Percentiles rank a stretch among this genome's conserved stretches.
Evolutionary conservation across 2,888 invertebrate species (phyloP).

Genomic region (Drosophila mayaguana): DNA sequence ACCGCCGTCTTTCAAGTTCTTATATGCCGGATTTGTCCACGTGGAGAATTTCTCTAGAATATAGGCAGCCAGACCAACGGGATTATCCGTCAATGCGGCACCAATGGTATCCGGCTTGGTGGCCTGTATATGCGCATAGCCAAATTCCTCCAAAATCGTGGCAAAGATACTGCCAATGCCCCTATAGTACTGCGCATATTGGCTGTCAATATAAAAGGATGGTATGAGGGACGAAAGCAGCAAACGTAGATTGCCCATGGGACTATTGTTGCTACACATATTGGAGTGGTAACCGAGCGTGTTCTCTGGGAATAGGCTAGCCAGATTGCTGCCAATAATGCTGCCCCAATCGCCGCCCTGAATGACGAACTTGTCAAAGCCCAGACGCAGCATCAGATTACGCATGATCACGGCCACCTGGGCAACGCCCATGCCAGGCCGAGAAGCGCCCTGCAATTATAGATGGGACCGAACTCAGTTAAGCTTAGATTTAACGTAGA

Average conservation of each 20-base stretch:
- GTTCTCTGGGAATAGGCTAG: constrained; percentile 88
- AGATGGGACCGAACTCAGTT: neutral
- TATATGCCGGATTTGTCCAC: constrained; percentile 88
- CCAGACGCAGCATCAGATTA: constrained; percentile 89
- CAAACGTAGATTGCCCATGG: constrained; percentile 80
- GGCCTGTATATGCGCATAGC: constrained; percentile 91
- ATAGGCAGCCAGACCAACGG: constrained; percentile 94
- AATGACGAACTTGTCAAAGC: constrained; percentile 87
- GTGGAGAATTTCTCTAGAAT: constrained; percentile 94
- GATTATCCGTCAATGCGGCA: constrained; percentile 85
- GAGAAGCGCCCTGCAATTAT: constrained; percentile 71
- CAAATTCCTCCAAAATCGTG: constrained; percentile 85
- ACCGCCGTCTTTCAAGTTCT: constrained; percentile 88
- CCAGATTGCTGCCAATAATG: constrained; percentile 87
- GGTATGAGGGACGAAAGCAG: constrained; percentile 87
- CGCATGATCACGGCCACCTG: constrained; percentile 87
- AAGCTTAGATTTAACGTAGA: neutral
- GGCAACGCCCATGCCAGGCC: constrained; percentile 82
- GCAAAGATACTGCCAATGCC: constrained; percentile 80
- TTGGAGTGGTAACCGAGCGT: constrained; percentile 88
- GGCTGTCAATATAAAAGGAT: constrained; percentile 86
- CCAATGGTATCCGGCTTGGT: constrained; percentile 96
- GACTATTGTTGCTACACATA: constrained; percentile 86
- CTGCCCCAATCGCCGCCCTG: constrained; percentile 95
- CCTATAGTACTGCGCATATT: constrained; percentile 86